Evolutionary conservation across 53 echinoderm and acorn worm genomes (phyloP), one percentile per base, ranked within the genome.

Genomic region (Temnopleurus reevesii): DNA sequence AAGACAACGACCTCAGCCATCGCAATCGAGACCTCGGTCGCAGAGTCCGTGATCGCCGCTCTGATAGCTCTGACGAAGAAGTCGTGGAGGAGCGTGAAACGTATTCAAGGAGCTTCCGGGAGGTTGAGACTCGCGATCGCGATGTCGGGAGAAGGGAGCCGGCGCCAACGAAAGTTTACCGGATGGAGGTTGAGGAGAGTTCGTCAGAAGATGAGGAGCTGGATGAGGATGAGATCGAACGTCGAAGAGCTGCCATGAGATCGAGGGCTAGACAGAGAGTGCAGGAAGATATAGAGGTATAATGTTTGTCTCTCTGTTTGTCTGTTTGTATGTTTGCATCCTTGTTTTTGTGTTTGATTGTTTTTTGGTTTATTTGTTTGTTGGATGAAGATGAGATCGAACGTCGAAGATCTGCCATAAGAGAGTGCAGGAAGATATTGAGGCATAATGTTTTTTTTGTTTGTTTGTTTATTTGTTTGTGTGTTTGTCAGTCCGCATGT

Each of bases 361-460:
- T n/a, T n/a, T n/a, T n/a, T n/a, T n/a, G n/a, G n/a, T n/a, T n/a
- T n/a, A n/a, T n/a, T n/a, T n/a, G n/a, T n/a, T n/a, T n/a, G 35
- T 61, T 97, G 31, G 97, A 93, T 49, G 97, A 97, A 24, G 95
- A 97, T 23, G 97, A 97, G 89, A 95, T 97, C 1, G 97, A 97
- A 77, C 58, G 84, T 18, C 65, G 97, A 26, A 76, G 97, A 66
- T 27, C 95, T 6, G 47, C 93, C 19, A 95, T 95, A 92, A 61
- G 95, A 91, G 90, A 60, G 64, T 77, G 5, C 89, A 80, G 24
- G 86, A 92, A 53, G 92, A 92, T 15, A 90, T 86, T 38, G 97
- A 83, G 83, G 83, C 47, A 71, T 2, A 41, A 1, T 49, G n/a
- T n/a, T n/a, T n/a, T n/a, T n/a, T n/a, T n/a, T n/a, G n/a, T n/a